These are phyloP conservation scores for Paralichthys olivaceus DNA, from an alignment of 2,113 vertebrate genomes.

Conservation along the genomic window DNA sequence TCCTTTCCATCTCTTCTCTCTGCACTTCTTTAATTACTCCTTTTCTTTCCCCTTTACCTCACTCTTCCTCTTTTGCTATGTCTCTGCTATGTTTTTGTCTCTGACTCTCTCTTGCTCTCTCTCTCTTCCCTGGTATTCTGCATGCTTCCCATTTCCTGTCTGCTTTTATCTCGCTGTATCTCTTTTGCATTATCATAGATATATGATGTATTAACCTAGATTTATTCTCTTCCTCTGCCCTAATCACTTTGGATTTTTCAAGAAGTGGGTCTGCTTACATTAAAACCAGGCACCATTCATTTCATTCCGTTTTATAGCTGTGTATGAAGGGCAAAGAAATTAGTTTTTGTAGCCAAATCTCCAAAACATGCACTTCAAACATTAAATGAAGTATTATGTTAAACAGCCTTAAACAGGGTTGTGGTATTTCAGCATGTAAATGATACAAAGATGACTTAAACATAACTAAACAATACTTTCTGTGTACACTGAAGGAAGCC, in stretches of 20 bases:
- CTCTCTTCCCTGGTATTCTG: constrained; percentile 4
- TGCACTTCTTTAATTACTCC: constrained; percentile 42
- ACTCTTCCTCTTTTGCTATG: constrained; percentile 6
- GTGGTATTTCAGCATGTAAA: background rate
- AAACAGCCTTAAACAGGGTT: background rate
- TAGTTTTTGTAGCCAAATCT: background rate
- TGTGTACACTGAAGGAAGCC: background rate
- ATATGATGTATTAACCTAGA: constrained; percentile 36
- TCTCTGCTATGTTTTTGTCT: too few species aligned
- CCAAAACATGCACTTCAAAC: background rate
- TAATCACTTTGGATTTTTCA: constrained; percentile 8
- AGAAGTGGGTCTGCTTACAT: constrained; percentile 3
- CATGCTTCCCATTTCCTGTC: constrained; percentile 20
- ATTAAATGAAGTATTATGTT: background rate
- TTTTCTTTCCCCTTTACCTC: constrained; percentile 24
- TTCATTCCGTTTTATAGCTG: too few species aligned
- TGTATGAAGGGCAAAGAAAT: background rate
- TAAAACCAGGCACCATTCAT: constrained; percentile 8
- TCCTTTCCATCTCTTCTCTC: constrained; percentile 30
- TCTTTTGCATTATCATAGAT: constrained; percentile 38
- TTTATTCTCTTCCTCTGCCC: constrained; percentile 4
- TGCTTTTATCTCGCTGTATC: constrained; percentile 46
- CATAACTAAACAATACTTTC: background rate
- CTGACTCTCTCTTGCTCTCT: constrained; percentile 1
- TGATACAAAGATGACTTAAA: background rate